A percentile compares a stretch with the other conserved stretches of the same genome.
Conservation (phyloP, 2,888 invertebrate genomes). For the Drosophila prolongata region DNA sequence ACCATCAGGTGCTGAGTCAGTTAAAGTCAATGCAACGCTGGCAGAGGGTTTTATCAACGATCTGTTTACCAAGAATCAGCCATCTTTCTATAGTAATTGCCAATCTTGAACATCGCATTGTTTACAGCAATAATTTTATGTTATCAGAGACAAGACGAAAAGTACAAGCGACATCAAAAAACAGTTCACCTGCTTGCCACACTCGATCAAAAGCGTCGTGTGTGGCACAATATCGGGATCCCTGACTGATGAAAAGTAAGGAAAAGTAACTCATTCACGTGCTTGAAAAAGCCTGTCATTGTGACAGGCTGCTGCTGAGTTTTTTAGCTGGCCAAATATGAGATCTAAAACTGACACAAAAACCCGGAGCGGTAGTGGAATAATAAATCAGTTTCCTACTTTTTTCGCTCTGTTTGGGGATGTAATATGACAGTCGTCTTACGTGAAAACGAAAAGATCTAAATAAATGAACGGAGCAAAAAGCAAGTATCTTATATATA, state of each 20-base stretch:
- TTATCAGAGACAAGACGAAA: slow-evolving; percentile 20
- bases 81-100: slow-evolving; percentile 23
- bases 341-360: slow-evolving; percentile 11
- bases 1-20: slow-evolving; percentile 24
- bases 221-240: neutral
- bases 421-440: slow-evolving; percentile 22
- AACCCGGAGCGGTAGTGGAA: slow-evolving; percentile 8
- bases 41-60: slow-evolving; percentile 9
- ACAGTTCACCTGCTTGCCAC: slow-evolving; percentile 1
- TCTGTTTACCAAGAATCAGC: slow-evolving; percentile 28
- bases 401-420: slow-evolving; percentile 31
- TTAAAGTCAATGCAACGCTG: neutral
- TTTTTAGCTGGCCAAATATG: slow-evolving; percentile 24
- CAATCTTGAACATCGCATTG: slow-evolving; percentile 39
- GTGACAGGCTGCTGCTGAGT: slow-evolving; percentile 2
- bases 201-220: neutral
- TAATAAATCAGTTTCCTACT: slow-evolving; percentile 35
- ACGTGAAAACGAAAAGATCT: slow-evolving; percentile 26
- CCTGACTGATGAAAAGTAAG: neutral
- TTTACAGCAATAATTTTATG: slow-evolving; percentile 42
- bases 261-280: slow-evolving; percentile 29
- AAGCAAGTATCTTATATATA: slow-evolving; percentile 8
- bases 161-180: neutral
- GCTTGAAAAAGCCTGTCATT: slow-evolving; percentile 13
- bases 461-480: slow-evolving; percentile 31